These are phyloP conservation scores for Bubo scandiacus DNA, from an alignment of 2,113 vertebrate genomes.

Conservation along the genomic window DNA sequence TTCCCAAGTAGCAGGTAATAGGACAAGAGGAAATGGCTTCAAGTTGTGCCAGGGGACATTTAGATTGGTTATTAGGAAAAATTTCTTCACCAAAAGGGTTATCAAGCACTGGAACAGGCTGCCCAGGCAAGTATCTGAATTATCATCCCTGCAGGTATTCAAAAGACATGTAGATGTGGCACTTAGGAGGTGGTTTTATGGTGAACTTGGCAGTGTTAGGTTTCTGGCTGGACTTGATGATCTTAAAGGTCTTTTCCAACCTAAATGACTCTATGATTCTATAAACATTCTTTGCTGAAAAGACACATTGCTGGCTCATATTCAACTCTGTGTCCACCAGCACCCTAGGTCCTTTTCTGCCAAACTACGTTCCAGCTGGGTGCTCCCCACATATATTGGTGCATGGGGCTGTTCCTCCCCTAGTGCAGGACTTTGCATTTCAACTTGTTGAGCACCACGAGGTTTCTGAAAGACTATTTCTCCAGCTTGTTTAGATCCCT, in stretches of 20 bases:
- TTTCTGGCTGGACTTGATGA: background rate
- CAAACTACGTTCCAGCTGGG: background rate
- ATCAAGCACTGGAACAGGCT: background rate
- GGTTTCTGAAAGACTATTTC: background rate
- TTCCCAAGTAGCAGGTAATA: background rate
- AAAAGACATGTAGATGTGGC: background rate
- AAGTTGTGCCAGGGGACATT: background rate
- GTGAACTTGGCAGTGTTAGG: background rate
- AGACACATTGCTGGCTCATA: background rate
- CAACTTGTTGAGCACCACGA: too few relatives aligned
- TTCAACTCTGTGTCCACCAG: background rate
- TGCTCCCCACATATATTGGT: background rate
- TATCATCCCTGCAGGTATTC: background rate
- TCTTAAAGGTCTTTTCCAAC: background rate
- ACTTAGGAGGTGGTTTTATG: background rate
- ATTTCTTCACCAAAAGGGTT: background rate
- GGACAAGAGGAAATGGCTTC: rapidly evolving
- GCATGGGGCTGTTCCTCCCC: background rate
- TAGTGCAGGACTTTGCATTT: background rate
- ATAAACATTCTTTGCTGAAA: background rate
- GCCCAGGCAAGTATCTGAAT: background rate
- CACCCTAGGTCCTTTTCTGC: background rate
- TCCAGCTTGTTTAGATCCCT: background rate
- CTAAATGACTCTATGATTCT: background rate
- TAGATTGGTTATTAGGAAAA: background rate